Conservation (phyloP, 2,113 vertebrate genomes). For the Piaya cayana region DNA sequence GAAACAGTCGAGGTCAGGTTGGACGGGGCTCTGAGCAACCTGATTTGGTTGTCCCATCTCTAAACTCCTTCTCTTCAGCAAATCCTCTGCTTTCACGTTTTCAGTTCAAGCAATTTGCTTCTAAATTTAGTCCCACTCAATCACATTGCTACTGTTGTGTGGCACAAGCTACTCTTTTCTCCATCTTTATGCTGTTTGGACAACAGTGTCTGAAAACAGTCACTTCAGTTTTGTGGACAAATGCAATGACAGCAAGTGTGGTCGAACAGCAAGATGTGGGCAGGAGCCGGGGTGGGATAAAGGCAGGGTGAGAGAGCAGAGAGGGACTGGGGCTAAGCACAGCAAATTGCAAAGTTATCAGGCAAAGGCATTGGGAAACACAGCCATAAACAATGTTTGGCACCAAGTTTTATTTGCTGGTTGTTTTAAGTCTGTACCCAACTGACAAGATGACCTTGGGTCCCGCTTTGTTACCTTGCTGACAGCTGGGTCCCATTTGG, state of each 20-base stretch:
- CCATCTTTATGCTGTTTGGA: not conserved
- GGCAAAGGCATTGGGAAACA: not conserved
- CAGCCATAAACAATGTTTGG: not conserved
- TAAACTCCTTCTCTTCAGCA: not conserved
- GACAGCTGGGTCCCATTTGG: slow-evolving; percentile 74
- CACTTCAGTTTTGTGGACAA: not conserved
- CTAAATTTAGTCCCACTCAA: not conserved
- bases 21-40: not conserved
- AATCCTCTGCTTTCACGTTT: not conserved
- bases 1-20: not conserved
- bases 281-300: not conserved
- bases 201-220: not conserved
- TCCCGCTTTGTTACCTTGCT: slow-evolving; percentile 73
- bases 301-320: not conserved
- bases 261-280: not conserved
- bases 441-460: not conserved
- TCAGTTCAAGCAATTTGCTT: not conserved
- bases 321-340: not conserved
- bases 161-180: not conserved
- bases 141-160: not conserved
- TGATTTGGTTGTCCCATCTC: no score
- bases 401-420: not conserved
- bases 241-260: not conserved
- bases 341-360: not conserved
- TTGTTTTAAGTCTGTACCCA: not conserved